Conservation (phyloP, 2,888 invertebrate genomes). For the Panzeria rudis region DNA sequence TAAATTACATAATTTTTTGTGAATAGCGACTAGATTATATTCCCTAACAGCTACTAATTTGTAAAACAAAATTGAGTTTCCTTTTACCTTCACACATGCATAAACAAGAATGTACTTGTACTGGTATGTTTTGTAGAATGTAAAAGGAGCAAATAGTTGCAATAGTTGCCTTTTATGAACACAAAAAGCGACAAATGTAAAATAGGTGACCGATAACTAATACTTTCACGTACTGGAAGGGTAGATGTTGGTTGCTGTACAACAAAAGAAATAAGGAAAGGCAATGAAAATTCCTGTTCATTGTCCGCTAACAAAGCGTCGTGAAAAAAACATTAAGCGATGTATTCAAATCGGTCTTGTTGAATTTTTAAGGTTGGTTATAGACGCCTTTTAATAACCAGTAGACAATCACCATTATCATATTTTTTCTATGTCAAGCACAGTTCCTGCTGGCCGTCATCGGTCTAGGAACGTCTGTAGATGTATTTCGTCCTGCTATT, state of each 20-base stretch:
- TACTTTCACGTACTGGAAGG: conserved; percentile 22
- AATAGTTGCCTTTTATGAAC: conserved; percentile 35
- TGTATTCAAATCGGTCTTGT: background rate
- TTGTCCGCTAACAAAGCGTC: background rate
- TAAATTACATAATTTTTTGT: conserved; percentile 3
- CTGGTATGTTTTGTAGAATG: background rate
- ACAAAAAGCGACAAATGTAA: conserved; percentile 27
- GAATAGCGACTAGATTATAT: background rate
- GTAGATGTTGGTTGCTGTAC: conserved; percentile 5
- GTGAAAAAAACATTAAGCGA: background rate
- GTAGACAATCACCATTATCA: no score
- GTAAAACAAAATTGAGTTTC: conserved; percentile 2
- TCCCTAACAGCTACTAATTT: conserved; percentile 27
- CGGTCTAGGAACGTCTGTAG: no score
- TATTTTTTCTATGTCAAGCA: no score
- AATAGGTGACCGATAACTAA: conserved; percentile 55
- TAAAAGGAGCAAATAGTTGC: background rate
- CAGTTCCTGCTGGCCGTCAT: no score
- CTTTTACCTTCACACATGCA: conserved; percentile 7
- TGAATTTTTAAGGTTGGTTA: background rate
- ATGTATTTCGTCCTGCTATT: no score
- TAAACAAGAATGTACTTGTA: background rate
- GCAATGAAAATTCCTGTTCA: conserved; percentile 16
- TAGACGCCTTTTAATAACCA: background rate
- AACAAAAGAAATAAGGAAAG: background rate